A percentile compares a stretch with the other conserved stretches of the same genome.
Evolutionary conservation across 2,113 vertebrate species (phyloP).

Genomic region (Ariopsis seemanni): DNA sequence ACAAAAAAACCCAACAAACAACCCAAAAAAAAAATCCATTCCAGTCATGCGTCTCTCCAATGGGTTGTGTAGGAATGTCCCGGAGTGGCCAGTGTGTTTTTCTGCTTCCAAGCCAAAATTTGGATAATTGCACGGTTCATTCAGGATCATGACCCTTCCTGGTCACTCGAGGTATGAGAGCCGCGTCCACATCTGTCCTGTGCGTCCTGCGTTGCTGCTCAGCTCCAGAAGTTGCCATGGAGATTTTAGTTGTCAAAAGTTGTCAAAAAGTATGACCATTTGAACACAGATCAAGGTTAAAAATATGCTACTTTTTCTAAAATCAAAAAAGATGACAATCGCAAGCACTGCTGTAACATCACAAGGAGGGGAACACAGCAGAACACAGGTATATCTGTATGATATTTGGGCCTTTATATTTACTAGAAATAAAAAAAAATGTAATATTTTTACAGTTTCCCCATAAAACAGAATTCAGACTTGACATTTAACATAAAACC

Average conservation of each 20-base stretch:
- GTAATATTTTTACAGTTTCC: neutral
- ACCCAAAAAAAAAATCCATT: neutral
- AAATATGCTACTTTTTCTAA: neutral
- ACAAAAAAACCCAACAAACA: neutral
- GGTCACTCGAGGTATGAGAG: constrained; percentile 12
- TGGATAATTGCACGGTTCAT: constrained; percentile 13
- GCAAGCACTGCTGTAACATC: neutral
- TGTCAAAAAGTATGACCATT: neutral
- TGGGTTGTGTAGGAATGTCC: neutral
- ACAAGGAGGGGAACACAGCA: neutral
- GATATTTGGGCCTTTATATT: neutral
- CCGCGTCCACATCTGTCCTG: constrained; percentile 7
- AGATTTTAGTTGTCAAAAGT: neutral
- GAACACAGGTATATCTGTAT: neutral
- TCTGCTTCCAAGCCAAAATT: neutral
- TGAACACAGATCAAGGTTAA: neutral
- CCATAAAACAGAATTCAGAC: neutral
- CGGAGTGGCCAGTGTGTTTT: neutral
- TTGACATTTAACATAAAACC: neutral
- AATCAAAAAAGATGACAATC: neutral
- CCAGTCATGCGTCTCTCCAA: neutral
- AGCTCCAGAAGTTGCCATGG: neutral
- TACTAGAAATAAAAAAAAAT: neutral
- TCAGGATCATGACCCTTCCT: constrained; percentile 7
- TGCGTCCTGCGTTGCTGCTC: neutral